phyloP scores from a whole-genome alignment of 2,113 vertebrate species.

The Diglossa brunneiventris region DNA sequence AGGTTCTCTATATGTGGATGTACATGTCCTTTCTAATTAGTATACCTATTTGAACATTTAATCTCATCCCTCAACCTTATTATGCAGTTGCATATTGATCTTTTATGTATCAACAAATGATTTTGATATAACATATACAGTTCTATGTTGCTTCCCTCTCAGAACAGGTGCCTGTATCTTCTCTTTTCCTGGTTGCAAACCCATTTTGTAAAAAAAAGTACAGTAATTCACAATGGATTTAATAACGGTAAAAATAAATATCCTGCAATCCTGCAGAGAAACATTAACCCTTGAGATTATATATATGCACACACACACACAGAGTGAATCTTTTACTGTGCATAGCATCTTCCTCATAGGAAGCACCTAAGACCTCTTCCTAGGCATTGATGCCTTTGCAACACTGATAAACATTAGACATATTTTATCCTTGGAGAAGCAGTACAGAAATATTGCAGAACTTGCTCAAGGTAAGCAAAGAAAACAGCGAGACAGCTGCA shows the following conservation, averaged over 20 bases:
- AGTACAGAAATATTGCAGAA: neutral
- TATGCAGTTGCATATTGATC: conserved; percentile 29
- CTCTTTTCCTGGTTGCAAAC: neutral
- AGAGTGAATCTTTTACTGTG: neutral
- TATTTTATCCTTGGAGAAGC: neutral
- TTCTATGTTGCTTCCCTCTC: neutral
- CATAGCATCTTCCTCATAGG: neutral
- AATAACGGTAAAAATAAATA: neutral
- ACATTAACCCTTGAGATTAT: neutral
- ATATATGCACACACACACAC: neutral
- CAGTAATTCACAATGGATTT: conserved; percentile 13
- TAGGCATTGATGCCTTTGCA: neutral
- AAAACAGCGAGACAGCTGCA: neutral
- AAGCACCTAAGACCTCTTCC: neutral
- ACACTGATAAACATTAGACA: neutral
- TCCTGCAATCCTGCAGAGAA: neutral
- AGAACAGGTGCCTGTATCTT: neutral
- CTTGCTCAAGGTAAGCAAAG: neutral
- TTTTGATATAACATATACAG: neutral
- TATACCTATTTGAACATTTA: conserved; percentile 71
- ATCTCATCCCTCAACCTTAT: conserved; percentile 20
- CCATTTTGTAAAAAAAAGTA: neutral
- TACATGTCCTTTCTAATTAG: conserved; percentile 76
- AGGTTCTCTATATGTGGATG: conserved; percentile 58
- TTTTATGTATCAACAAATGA: conserved; percentile 8